phyloP scores from a whole-genome alignment of 2,113 vertebrate species.

The Tretioscincus oriximinensis region DNA sequence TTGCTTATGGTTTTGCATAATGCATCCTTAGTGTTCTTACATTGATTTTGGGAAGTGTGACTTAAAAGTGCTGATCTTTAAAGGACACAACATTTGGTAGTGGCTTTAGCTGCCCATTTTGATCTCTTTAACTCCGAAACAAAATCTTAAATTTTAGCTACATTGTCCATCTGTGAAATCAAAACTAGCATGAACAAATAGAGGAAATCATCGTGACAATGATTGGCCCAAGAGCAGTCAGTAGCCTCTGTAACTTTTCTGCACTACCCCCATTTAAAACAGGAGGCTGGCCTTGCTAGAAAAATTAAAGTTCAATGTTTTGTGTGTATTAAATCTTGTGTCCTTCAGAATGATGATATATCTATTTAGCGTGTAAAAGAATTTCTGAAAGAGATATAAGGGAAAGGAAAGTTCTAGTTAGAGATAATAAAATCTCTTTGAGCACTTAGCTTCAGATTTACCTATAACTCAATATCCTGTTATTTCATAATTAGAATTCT shows the following conservation, averaged over 20 bases:
- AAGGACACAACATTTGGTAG: background rate
- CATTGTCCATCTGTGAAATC: background rate
- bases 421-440: too few species aligned
- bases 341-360: too few species aligned
- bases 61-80: conserved; percentile 29
- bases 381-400: too few species aligned
- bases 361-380: too few species aligned
- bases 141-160: background rate
- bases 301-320: background rate
- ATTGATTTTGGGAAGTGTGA: conserved; percentile 10
- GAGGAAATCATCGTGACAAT: background rate
- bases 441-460: too few species aligned
- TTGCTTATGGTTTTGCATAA: conserved; percentile 28
- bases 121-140: background rate
- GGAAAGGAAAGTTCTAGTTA: too few species aligned
- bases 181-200: background rate
- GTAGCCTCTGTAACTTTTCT: background rate
- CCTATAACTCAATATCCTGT: too few species aligned
- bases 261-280: background rate
- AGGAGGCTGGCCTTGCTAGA: background rate
- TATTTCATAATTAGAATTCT: too few species aligned
- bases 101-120: background rate
- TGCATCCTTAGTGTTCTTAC: conserved; percentile 9
- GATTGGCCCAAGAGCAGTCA: background rate
- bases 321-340: too few species aligned